These are phyloP conservation scores for Blastobasis lacticolella DNA, from an alignment of 2,888 invertebrate species.

Conservation along the genomic window DNA sequence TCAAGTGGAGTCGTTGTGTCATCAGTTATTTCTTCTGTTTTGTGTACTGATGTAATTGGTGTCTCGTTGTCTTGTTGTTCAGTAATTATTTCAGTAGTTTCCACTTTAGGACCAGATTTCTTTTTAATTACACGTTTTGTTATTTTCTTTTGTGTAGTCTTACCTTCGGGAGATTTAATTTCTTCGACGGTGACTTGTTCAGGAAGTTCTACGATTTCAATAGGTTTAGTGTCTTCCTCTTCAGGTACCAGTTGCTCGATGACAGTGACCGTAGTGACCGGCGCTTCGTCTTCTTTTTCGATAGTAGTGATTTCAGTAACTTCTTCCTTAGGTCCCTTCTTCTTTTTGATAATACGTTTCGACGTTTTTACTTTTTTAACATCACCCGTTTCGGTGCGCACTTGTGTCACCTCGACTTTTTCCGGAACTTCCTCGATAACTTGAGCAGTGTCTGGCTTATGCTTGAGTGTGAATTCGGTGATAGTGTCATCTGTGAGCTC, in stretches of 20 bases:
- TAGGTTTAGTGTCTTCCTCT: constrained; percentile 22
- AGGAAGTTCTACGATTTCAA: constrained; percentile 19
- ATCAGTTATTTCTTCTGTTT: constrained; percentile 21
- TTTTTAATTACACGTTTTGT: constrained; percentile 30
- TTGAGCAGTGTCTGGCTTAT: constrained; percentile 19
- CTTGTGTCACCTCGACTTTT: constrained; percentile 36
- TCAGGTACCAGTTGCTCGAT: constrained; percentile 17
- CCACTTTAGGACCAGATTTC: constrained; percentile 26
- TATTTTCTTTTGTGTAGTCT: constrained; percentile 23
- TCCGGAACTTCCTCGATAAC: constrained; percentile 33
- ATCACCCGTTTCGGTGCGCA: constrained; percentile 40
- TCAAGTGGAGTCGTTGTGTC: constrained; percentile 22
- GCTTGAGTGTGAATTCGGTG: constrained; percentile 12
- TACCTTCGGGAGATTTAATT: constrained; percentile 25
- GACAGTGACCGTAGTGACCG: constrained; percentile 20
- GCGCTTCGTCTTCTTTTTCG: constrained; percentile 37
- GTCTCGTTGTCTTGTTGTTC: constrained; percentile 18
- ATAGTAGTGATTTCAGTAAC: constrained; percentile 45
- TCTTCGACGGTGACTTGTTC: constrained; percentile 38
- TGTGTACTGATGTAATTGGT: constrained; percentile 25
- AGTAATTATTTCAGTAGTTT: constrained; percentile 21
- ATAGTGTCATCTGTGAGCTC: constrained; percentile 4
- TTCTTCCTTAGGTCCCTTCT: constrained; percentile 34
- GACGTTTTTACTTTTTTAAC: constrained; percentile 30
- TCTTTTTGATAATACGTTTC: constrained; percentile 24